A percentile compares a stretch with the other conserved stretches of the same genome.
These are phyloP conservation scores for Listronotus oregonensis DNA, from an alignment of 1,140 invertebrate genomes.

Conservation along the genomic window DNA sequence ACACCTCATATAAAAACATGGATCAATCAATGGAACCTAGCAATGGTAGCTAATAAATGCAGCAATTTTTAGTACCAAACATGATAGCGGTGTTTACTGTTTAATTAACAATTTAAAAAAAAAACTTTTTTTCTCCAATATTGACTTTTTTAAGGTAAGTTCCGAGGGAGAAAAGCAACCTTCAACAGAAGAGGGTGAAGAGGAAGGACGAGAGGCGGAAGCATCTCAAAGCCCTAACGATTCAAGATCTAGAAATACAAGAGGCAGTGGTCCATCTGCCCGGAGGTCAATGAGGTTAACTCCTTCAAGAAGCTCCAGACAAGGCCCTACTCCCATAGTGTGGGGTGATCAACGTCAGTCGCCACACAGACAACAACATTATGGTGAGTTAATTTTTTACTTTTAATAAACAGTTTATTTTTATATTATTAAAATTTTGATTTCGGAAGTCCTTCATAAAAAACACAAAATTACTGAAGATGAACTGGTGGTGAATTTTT, in stretches of 20 bases:
- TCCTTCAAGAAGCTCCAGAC: slow-evolving; percentile 21
- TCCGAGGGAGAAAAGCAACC: slow-evolving; percentile 66
- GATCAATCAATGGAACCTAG: too few relatives aligned
- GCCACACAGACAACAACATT: slow-evolving; percentile 23
- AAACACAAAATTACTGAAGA: too few relatives aligned
- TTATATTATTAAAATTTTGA: too few relatives aligned
- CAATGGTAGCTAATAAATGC: too few relatives aligned
- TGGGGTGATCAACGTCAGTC: slow-evolving; percentile 38
- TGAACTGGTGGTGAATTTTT: too few relatives aligned
- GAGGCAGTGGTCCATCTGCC: slow-evolving; percentile 31
- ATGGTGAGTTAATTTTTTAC: slow-evolving; percentile 18
- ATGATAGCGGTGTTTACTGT: too few relatives aligned
- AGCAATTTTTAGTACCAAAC: too few relatives aligned
- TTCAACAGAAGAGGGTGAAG: slow-evolving; percentile 60
- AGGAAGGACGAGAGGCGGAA: slow-evolving; percentile 73
- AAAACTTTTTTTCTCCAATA: too few relatives aligned
- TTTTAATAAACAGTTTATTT: too few relatives aligned
- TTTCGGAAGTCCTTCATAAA: too few relatives aligned
- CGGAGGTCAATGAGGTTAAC: slow-evolving; percentile 38
- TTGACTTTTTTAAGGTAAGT: slow-evolving; percentile 54
- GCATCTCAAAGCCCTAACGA: slow-evolving; percentile 65
- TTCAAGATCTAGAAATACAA: slow-evolving; percentile 48
- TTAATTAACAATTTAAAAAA: neutral
- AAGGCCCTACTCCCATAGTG: slow-evolving; percentile 41
- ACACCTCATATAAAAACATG: too few relatives aligned